These are phyloP conservation scores for Strix aluco DNA, from an alignment of 2,113 vertebrate genomes.

Conservation along the genomic window DNA sequence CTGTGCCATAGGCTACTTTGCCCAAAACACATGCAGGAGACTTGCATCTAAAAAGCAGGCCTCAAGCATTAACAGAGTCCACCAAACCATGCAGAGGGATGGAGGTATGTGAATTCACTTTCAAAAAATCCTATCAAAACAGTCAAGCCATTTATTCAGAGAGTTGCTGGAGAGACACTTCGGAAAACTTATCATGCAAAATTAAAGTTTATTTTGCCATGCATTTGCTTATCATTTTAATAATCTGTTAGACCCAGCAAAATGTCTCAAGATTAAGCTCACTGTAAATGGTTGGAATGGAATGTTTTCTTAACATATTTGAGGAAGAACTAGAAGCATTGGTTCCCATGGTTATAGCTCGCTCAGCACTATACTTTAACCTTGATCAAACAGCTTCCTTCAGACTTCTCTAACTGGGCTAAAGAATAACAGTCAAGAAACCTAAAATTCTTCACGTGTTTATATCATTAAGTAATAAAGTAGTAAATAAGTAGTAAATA, in stretches of 20 bases:
- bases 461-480: neutral
- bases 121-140: neutral
- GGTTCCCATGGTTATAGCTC: slow-evolving; percentile 5
- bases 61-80: neutral
- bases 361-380: neutral
- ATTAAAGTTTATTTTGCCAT: neutral
- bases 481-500: neutral
- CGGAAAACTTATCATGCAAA: neutral
- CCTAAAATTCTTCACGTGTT: neutral
- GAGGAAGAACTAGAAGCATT: neutral
- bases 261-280: neutral
- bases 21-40: neutral
- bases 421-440: neutral
- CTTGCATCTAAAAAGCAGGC: neutral
- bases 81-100: neutral
- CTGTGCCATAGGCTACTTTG: neutral
- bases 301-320: slow-evolving; percentile 40
- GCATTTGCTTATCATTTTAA: neutral
- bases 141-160: neutral
- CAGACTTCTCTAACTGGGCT: neutral
- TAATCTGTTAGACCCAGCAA: neutral
- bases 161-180: neutral
- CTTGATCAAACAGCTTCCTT: neutral
- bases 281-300: neutral
- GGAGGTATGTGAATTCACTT: neutral